phyloP scores from a whole-genome alignment of 1,140 invertebrate genomes.

The Monochamus saltuarius region DNA sequence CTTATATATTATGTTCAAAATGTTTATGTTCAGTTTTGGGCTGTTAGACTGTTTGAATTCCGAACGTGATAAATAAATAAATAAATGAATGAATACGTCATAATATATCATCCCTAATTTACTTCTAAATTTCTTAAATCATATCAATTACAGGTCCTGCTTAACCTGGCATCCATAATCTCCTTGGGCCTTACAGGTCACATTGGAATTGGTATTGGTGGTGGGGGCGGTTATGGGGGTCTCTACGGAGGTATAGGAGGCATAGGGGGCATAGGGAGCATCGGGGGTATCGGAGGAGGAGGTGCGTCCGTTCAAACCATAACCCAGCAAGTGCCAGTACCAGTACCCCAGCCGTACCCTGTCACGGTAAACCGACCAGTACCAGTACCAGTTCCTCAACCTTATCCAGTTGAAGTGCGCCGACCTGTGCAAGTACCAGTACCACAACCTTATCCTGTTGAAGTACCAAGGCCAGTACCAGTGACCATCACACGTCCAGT shows the following conservation, averaged over 20 bases:
- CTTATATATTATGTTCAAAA: too few relatives aligned
- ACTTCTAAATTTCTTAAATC: too few relatives aligned
- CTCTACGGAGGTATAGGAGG: constrained; percentile 13
- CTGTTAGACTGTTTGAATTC: too few relatives aligned
- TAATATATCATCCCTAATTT: too few relatives aligned
- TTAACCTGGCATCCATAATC: neutral
- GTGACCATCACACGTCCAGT: constrained; percentile 18
- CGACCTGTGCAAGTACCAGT: constrained; percentile 49
- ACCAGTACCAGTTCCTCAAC: constrained; percentile 20
- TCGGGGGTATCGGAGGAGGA: neutral
- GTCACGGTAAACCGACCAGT: constrained; percentile 14
- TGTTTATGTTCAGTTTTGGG: too few relatives aligned
- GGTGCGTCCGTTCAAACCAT: constrained; percentile 12
- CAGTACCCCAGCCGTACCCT: constrained; percentile 20
- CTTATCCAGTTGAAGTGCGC: constrained; percentile 8
- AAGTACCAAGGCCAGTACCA: constrained; percentile 21
- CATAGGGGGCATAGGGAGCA: neutral
- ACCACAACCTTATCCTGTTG: constrained; percentile 24
- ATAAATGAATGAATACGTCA: too few relatives aligned
- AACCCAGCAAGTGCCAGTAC: constrained; percentile 10
- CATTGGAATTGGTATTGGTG: neutral
- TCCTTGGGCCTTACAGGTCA: neutral
- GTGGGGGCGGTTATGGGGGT: constrained; percentile 1
- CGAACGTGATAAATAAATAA: too few relatives aligned
- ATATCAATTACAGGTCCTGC: neutral